Percentiles rank a stretch among this genome's conserved stretches.
Evolutionary conservation across 2,888 invertebrate species (phyloP).

Genomic region (Leptopilina syphax): DNA sequence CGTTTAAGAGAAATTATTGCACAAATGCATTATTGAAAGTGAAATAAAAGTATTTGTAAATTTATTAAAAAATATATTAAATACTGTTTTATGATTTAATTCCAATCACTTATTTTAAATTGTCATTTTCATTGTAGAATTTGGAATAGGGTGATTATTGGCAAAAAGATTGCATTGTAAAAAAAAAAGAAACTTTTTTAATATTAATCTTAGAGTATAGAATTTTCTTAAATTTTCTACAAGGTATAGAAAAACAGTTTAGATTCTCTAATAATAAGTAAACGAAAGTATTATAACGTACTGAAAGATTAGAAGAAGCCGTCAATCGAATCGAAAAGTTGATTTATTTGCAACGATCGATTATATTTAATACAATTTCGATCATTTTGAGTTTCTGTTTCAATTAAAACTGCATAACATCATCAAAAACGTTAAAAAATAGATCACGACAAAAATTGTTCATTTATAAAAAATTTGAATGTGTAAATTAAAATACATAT

Average conservation of each 20-base stretch:
- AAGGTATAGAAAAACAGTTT: background rate
- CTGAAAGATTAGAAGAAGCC: background rate
- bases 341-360: constrained; percentile 33
- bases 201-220: background rate
- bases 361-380: constrained; percentile 26
- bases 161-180: background rate
- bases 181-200: background rate
- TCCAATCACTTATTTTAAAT: constrained; percentile 1
- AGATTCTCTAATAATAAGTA: background rate
- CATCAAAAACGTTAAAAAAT: no score
- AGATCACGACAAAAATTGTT: no score
- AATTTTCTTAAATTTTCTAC: background rate
- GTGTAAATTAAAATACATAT: no score
- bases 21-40: constrained; percentile 12
- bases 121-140: constrained; percentile 1
- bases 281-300: background rate
- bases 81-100: constrained; percentile 13
- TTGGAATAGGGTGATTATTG: background rate
- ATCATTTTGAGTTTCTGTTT: background rate
- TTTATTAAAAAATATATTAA: constrained; percentile 5
- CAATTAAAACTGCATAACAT: background rate
- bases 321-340: constrained; percentile 6
- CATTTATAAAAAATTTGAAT: no score
- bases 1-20: background rate
- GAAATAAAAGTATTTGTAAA: constrained; percentile 12